phyloP scores from a whole-genome alignment of 1,140 invertebrate species.

The Periplaneta americana region DNA sequence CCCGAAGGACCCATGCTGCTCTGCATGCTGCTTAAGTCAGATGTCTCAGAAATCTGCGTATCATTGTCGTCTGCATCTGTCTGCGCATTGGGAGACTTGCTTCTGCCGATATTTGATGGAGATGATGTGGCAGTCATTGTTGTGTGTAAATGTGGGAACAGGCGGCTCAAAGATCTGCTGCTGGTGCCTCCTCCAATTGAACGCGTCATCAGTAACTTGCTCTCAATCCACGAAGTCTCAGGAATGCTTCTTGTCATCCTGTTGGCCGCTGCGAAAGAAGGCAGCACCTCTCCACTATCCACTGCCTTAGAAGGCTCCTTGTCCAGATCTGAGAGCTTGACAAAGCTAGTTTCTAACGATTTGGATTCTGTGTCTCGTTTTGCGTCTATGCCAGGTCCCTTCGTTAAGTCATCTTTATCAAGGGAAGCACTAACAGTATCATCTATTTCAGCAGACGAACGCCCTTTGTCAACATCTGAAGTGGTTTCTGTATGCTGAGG shows the following conservation, averaged over 20 bases:
- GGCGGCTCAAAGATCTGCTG: conserved; percentile 30
- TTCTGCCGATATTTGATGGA: background rate
- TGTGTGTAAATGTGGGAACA: conserved; percentile 41
- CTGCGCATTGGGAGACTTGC: conserved; percentile 10
- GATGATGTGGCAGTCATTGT: conserved; percentile 1
- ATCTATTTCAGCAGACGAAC: background rate
- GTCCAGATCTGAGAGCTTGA: conserved; percentile 52
- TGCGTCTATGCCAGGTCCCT: background rate
- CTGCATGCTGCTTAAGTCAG: conserved; percentile 48
- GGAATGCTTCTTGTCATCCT: conserved; percentile 48
- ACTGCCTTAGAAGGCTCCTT: conserved; percentile 2
- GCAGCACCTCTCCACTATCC: background rate
- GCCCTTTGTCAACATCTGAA: background rate
- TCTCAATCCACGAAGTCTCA: conserved; percentile 58
- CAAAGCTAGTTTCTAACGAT: conserved; percentile 34
- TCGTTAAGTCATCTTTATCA: background rate
- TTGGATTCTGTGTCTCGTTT: background rate
- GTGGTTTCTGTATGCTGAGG: background rate
- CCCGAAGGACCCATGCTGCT: conserved; percentile 47
- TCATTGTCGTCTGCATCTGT: conserved; percentile 17
- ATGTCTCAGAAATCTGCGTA: conserved; percentile 30
- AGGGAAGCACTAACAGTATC: background rate
- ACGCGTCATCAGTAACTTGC: conserved; percentile 50
- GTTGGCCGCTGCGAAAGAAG: conserved; percentile 21
- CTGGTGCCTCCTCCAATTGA: conserved; percentile 40